Evolutionary conservation across 2,888 invertebrate species (phyloP), one percentile per base, ranked within the genome.

Genomic region (Abscondita cerata): DNA sequence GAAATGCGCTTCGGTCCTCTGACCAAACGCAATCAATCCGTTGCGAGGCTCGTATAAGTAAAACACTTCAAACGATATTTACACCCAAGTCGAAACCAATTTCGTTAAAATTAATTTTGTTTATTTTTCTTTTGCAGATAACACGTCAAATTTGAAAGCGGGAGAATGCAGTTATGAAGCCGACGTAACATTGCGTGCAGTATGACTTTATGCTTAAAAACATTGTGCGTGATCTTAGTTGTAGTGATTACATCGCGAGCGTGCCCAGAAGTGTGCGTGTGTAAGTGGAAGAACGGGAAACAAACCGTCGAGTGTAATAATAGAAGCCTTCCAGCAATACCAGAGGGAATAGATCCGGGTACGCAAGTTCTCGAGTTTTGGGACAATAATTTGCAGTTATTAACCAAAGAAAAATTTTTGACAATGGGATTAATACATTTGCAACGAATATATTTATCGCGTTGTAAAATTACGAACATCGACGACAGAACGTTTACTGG

Each of bases 261-360:
- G 47, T 95, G 94, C 77, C 94, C 94, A 15, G 82, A 85, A 20
- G 86, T 88, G 67, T 96, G 95, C 80, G 84, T 87, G 58, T 96
- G 96, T 83, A 94, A 93, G 79, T 95, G 95, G 95, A 95, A 94
- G 80, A 90, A 91, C 76, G 95, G 95, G 47, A 96, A 96, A 76
- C 90, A 94, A 77, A 92, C 92, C 69, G 93, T 93, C 48, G 94
- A 95, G 79, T 96, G 96, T 81, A 86, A 89, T 48, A 88, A 90
- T 65, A 90, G 90, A 76, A 89, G 88, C 56, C 83, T 95, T 55
- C 86, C 89, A 66, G 84, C 87, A 9, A 87, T 95, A 57, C 95
- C 95, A 1, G 87, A 87, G 70, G 88, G 90, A 52, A 87, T 95
- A 72, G 91, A 93, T 77, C 86, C 89, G 18, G 91, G 90, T 73